Conservation (phyloP, 2,888 invertebrate genomes). For the Parelbella ahira region DNA sequence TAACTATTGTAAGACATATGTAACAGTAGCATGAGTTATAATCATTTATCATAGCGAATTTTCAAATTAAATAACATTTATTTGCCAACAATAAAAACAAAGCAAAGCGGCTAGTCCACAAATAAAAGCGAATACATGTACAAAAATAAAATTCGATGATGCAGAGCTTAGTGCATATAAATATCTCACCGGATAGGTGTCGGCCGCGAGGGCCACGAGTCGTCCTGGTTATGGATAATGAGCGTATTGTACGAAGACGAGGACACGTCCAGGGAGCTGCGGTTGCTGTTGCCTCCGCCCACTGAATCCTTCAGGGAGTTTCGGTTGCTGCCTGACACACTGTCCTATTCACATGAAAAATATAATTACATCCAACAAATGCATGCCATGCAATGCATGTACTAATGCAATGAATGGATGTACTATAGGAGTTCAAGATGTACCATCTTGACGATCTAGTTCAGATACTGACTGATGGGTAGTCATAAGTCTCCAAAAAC, state of each 20-base stretch:
- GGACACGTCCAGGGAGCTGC: slow-evolving; percentile 85
- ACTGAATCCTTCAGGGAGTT: slow-evolving; percentile 82
- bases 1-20: too few species aligned
- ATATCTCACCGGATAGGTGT: slow-evolving; percentile 62
- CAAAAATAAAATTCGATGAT: neutral
- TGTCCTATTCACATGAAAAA: slow-evolving; percentile 48
- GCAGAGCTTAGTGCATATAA: too few species aligned
- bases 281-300: slow-evolving; percentile 79
- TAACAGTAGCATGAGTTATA: too few species aligned
- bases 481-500: too few species aligned
- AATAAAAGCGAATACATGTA: neutral
- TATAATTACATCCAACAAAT: too few species aligned
- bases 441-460: too few species aligned
- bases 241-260: slow-evolving; percentile 91
- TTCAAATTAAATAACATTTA: too few species aligned
- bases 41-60: too few species aligned
- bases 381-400: too few species aligned
- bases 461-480: too few species aligned
- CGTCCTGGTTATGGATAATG: slow-evolving; percentile 89
- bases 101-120: neutral
- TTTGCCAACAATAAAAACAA: neutral
- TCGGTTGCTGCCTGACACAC: slow-evolving; percentile 78
- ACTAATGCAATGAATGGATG: too few species aligned
- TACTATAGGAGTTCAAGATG: too few species aligned
- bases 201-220: slow-evolving; percentile 83